These are phyloP conservation scores for Pterostichus madidus DNA, from an alignment of 2,888 invertebrate genomes.

Conservation along the genomic window DNA sequence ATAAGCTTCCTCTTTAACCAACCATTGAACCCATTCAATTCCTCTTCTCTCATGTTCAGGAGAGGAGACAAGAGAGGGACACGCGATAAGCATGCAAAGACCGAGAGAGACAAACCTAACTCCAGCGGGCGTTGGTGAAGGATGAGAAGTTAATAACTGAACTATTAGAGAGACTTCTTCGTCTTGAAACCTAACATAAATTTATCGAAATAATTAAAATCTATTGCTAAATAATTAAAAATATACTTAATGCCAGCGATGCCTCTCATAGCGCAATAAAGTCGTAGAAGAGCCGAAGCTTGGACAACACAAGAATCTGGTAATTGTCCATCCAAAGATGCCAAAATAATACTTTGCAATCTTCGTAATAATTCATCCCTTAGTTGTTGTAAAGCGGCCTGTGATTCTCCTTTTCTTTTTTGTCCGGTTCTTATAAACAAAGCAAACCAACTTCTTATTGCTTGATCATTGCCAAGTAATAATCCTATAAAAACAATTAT, in stretches of 20 bases:
- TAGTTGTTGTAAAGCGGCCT: conserved; percentile 84
- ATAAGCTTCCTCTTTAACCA: conserved; percentile 93
- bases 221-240: neutral
- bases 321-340: conserved; percentile 81
- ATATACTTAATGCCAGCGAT: conserved; percentile 92
- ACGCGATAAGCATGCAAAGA: conserved; percentile 96
- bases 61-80: conserved; percentile 88
- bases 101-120: conserved; percentile 95
- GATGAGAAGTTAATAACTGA: conserved; percentile 91
- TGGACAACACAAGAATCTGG: conserved; percentile 87
- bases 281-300: conserved; percentile 92
- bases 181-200: conserved; percentile 85
- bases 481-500: conserved; percentile 78
- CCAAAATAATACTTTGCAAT: conserved; percentile 83
- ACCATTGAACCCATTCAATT: conserved; percentile 96
- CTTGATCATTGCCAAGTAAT: conserved; percentile 92
- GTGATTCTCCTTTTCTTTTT: conserved; percentile 89
- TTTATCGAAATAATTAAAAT: neutral
- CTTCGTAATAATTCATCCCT: conserved; percentile 88
- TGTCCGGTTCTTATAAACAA: conserved; percentile 93
- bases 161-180: conserved; percentile 93
- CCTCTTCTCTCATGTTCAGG: conserved; percentile 90
- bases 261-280: conserved; percentile 95
- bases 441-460: conserved; percentile 94
- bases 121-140: conserved; percentile 93